A percentile compares a stretch with the other conserved stretches of the same genome.
phyloP scores from a whole-genome alignment of 2,113 vertebrate species.

The Callaeas wilsoni region DNA sequence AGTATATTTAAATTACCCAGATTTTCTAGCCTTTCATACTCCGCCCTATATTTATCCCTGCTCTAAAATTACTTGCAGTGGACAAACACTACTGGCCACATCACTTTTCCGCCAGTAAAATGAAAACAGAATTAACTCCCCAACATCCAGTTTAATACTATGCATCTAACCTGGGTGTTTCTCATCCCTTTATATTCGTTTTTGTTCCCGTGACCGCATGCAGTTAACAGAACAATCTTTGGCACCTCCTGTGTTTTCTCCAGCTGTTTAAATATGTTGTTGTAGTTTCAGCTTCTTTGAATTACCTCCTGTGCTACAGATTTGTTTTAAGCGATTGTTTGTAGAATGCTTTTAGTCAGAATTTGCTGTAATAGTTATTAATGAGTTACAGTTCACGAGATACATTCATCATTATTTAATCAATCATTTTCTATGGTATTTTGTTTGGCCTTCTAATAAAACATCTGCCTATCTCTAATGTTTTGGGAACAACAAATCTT shows the following conservation, averaged over 20 bases:
- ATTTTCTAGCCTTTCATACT: background rate
- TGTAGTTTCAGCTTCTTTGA: constrained; percentile 52
- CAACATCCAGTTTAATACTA: background rate
- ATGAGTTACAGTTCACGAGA: background rate
- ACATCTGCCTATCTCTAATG: background rate
- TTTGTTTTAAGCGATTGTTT: constrained; percentile 59
- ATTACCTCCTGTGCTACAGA: constrained; percentile 27
- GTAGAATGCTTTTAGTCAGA: constrained; percentile 49
- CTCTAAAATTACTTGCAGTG: background rate
- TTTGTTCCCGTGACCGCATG: constrained; percentile 42
- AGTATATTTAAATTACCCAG: background rate
- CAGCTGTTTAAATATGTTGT: constrained; percentile 64
- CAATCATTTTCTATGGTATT: background rate
- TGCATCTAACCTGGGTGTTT: background rate
- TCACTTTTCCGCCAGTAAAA: background rate
- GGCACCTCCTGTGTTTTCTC: constrained; percentile 37
- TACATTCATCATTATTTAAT: constrained; percentile 28
- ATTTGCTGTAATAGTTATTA: constrained; percentile 38
- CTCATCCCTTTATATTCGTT: constrained; percentile 28
- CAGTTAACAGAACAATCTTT: constrained; percentile 19
- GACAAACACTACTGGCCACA: background rate
- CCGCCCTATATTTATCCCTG: background rate
- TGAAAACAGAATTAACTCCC: background rate
- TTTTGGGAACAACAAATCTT: background rate
- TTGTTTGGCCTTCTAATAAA: background rate